Conservation (phyloP, 1,140 invertebrate species). For the Yoshiicerus persimilis region DNA sequence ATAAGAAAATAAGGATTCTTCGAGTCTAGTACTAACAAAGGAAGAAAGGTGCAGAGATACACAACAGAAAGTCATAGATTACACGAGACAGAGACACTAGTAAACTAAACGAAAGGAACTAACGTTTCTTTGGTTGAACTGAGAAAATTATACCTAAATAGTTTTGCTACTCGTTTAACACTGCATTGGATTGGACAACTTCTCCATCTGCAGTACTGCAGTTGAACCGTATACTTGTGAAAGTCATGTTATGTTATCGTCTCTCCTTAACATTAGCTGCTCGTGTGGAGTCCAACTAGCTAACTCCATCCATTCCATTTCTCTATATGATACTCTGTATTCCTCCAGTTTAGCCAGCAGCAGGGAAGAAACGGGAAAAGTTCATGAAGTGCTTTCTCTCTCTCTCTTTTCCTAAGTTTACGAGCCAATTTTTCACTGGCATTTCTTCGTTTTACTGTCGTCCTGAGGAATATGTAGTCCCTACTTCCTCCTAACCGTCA, state of each 20-base stretch:
- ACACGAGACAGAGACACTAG: not conserved
- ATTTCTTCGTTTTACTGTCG: conserved; percentile 33
- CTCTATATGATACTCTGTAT: not conserved
- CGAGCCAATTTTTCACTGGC: conserved; percentile 41
- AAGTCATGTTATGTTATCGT: conserved; percentile 9
- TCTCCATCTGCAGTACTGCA: conserved; percentile 3
- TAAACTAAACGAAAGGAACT: not conserved
- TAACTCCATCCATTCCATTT: not conserved
- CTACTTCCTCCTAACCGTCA: conserved; percentile 16
- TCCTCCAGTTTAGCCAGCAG: not conserved
- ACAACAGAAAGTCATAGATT: not conserved
- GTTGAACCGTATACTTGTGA: not conserved
- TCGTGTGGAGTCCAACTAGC: not conserved
- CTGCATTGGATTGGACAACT: not conserved
- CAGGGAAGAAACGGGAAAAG: conserved; percentile 25
- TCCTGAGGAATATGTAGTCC: conserved; percentile 23
- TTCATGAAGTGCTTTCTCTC: conserved; percentile 29
- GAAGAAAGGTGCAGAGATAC: not conserved
- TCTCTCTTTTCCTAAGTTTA: conserved; percentile 31
- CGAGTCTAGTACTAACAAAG: not conserved
- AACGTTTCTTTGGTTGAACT: not conserved
- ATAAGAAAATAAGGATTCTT: not conserved
- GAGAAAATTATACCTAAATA: not conserved
- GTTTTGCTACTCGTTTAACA: not conserved
- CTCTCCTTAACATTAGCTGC: not conserved